Conservation (phyloP, 2,888 invertebrate species). For the Mythimna pallens region DNA sequence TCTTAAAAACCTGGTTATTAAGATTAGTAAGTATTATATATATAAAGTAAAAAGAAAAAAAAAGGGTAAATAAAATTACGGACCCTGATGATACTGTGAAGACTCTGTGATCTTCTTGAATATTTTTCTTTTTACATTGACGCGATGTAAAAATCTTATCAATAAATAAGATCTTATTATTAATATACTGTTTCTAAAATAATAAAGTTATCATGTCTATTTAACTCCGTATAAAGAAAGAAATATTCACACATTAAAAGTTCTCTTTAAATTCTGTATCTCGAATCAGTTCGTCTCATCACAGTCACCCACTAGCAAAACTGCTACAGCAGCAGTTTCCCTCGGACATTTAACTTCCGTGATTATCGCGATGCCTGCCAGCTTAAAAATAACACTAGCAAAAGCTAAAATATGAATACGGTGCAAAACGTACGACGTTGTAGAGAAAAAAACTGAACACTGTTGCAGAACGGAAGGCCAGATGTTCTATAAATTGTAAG, state of each 20-base stretch:
- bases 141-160: too few relatives aligned
- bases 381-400: slow-evolving; percentile 44
- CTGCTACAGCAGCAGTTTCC: slow-evolving; percentile 28
- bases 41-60: too few relatives aligned
- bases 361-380: slow-evolving; percentile 55
- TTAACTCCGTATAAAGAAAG: too few relatives aligned
- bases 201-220: too few relatives aligned
- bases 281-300: slow-evolving; percentile 26
- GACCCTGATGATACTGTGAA: too few relatives aligned
- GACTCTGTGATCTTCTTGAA: not conserved
- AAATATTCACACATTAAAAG: not conserved
- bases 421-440: slow-evolving; percentile 41
- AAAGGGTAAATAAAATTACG: too few relatives aligned
- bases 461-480: slow-evolving; percentile 52
- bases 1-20: too few relatives aligned
- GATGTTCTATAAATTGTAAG: slow-evolving; percentile 64
- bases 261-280: slow-evolving; percentile 11
- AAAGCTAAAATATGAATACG: slow-evolving; percentile 53
- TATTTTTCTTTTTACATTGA: not conserved
- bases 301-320: slow-evolving; percentile 43
- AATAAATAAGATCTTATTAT: too few relatives aligned
- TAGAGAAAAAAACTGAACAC: slow-evolving; percentile 50
- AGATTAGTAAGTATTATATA: too few relatives aligned
- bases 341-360: slow-evolving; percentile 50
- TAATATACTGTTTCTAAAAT: too few relatives aligned